Base-by-base conservation (phyloP, 2,113 vertebrate genomes). In the Rhodinocichla rosea region DNA sequence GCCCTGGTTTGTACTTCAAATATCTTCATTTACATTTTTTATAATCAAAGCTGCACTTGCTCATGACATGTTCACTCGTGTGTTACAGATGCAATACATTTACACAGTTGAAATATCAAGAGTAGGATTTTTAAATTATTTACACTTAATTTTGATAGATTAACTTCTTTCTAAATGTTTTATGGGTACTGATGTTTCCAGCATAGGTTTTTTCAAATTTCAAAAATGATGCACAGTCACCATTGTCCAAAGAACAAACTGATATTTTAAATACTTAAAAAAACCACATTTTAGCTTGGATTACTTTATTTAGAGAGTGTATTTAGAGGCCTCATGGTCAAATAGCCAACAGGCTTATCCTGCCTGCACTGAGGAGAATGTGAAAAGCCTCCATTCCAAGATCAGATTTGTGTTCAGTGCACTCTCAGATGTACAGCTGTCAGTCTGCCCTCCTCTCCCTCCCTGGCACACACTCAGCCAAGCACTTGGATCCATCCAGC, bases 121-220 rank as follows among this genome's bases (percentile, higher is more conserved):
- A 71, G 71, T 20, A 44, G 56, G 56, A 85, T 71, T 94, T 93
- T 93, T 83, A 78, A 92, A 94, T 83, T 90, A 92, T 87, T 96
- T 92, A 86, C 33, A 44, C 53, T 91, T 74, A 87, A 87, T 81
- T 82, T 79, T 94, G 88, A 96, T 89, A 95, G 77, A 96, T 96
- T 94, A 96, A 97, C 92, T 92, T 85, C 35, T 80, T 91, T 91
- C 83, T 92, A 89, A 89, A 97, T 89, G 92, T 90, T 95, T 93
- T 93, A 94, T 57, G 37, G 44, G 32, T 84, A 81, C 90, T 93
- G 83, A 88, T 92, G 73, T 84, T 94, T 89, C n/a, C 37, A 82
- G 49, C 0, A 6, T 23, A 27, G n/a, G 2, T 16, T 57, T 44
- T 64, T 35, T 57, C 62, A 47, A 0, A 59, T 83, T 85, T 90